Conservation (phyloP, 2,113 vertebrate genomes). For the Hemichromis elongatus region DNA sequence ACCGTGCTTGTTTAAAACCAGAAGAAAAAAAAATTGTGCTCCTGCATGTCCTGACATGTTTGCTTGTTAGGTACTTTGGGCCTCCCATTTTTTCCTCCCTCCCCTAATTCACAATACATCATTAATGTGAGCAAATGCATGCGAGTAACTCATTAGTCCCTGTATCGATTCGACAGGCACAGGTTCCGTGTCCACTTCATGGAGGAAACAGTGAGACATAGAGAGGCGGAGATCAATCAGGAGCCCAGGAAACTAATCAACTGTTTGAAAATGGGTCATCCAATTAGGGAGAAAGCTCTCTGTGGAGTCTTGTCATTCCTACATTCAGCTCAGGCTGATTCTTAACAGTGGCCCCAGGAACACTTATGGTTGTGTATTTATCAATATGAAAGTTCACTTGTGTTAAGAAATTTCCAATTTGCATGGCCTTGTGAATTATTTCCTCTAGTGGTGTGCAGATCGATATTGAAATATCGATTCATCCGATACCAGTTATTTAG, state of each 20-base stretch:
- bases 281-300: constrained; percentile 62
- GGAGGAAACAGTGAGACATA: constrained; percentile 50
- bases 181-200: constrained; percentile 12
- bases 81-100: not conserved
- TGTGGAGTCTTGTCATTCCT: constrained; percentile 7
- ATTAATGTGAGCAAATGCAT: constrained; percentile 37
- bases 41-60: not conserved
- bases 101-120: not conserved
- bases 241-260: constrained; percentile 56
- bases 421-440: not conserved
- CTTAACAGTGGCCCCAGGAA: not conserved
- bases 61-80: not conserved
- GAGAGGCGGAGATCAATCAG: constrained; percentile 56
- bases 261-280: constrained; percentile 40
- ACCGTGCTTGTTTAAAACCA: not conserved
- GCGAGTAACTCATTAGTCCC: constrained; percentile 61
- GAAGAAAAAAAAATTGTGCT: not conserved
- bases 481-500: too few relatives aligned
- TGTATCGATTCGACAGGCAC: constrained; percentile 48
- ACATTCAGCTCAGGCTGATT: constrained; percentile 16
- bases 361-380: not conserved
- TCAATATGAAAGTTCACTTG: constrained; percentile 1
- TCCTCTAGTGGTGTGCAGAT: too few relatives aligned
- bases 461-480: too few relatives aligned
- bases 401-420: not conserved